phyloP scores from a whole-genome alignment of 2,113 vertebrate species.

The Plotosus lineatus region DNA sequence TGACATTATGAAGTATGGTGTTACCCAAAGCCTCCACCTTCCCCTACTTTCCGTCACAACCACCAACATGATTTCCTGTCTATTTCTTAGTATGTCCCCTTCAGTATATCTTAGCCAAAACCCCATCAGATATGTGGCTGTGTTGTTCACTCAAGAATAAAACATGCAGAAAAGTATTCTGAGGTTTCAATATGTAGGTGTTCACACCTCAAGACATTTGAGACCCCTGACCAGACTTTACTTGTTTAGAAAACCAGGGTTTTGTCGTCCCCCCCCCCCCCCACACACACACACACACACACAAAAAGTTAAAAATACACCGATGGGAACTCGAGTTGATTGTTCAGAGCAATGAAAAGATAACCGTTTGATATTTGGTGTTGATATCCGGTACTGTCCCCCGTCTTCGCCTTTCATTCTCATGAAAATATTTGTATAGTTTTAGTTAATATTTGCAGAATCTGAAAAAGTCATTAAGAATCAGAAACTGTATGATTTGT shows the following conservation, averaged over 20 bases:
- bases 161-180: conserved; percentile 41
- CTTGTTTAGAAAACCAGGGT: not conserved
- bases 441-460: not conserved
- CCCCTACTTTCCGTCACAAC: too few species aligned
- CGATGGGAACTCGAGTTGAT: not conserved
- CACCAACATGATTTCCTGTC: conserved; percentile 65
- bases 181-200: conserved; percentile 22
- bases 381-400: not conserved
- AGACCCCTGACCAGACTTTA: not conserved
- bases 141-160: conserved; percentile 67
- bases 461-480: not conserved
- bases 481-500: not conserved
- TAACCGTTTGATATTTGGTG: not conserved
- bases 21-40: conserved; percentile 12
- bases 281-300: too few species aligned
- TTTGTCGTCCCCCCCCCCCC: too few species aligned
- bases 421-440: not conserved
- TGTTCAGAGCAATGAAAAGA: not conserved
- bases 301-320: not conserved
- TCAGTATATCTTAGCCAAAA: conserved; percentile 36
- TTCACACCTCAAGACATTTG: conserved; percentile 21
- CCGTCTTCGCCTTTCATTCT: not conserved
- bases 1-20: conserved; percentile 43
- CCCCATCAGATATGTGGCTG: conserved; percentile 62
- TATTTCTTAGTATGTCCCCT: conserved; percentile 58